Evolutionary conservation across 2,797 vertebrate species (phyloP).

Genomic region (Geotrypetes seraphini): DNA sequence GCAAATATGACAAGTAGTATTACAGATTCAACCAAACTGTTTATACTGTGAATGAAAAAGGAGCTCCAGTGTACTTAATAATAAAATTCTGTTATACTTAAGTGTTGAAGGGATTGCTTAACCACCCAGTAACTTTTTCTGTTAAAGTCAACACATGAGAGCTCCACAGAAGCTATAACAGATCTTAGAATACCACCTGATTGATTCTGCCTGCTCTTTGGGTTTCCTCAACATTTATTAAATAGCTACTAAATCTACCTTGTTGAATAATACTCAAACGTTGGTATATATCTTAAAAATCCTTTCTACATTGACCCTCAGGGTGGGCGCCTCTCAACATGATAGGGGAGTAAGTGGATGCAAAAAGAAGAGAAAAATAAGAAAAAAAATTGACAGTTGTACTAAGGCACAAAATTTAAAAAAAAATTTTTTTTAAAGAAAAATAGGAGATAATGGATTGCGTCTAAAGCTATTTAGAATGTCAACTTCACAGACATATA

Average conservation of each 20-base stretch:
- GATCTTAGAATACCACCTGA: slow-evolving; percentile 5
- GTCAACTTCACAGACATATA: too few species aligned
- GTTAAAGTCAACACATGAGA: background rate
- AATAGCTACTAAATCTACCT: background rate
- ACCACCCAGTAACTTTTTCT: slow-evolving; percentile 37
- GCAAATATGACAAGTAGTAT: slow-evolving; percentile 62
- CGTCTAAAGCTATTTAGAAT: too few species aligned
- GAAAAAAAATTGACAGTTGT: too few species aligned
- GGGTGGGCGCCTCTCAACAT: too few species aligned
- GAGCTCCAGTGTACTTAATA: slow-evolving; percentile 61
- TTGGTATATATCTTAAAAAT: too few species aligned
- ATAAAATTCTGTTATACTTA: slow-evolving; percentile 61
- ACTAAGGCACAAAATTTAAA: too few species aligned
- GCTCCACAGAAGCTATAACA: background rate
- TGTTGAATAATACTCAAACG: background rate
- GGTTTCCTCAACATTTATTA: background rate
- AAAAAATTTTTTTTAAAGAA: too few species aligned
- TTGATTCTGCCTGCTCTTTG: background rate
- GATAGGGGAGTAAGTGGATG: too few species aligned
- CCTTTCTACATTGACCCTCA: too few species aligned
- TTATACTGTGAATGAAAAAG: slow-evolving; percentile 64
- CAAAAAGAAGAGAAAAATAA: too few species aligned
- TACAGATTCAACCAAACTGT: slow-evolving; percentile 65
- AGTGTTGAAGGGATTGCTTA: slow-evolving; percentile 58
- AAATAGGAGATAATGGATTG: too few species aligned